A percentile compares a stretch with the other conserved stretches of the same genome.
phyloP scores from a whole-genome alignment of 2,888 invertebrate species.

The Lamellibrachia columna region DNA sequence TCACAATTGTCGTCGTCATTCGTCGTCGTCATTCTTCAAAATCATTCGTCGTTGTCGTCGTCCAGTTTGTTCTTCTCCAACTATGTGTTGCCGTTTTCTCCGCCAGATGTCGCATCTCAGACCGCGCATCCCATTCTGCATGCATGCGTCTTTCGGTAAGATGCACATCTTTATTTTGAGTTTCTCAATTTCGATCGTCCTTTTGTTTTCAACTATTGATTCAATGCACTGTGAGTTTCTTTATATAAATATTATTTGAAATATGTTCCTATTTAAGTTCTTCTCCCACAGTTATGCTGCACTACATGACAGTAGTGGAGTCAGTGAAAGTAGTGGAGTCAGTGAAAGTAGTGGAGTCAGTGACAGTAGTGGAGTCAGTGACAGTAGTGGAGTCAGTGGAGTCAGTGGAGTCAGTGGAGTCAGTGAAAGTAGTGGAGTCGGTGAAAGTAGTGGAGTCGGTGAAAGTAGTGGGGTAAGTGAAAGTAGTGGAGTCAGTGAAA shows the following conservation, averaged over 20 bases:
- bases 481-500: no score
- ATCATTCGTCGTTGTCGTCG: neutral
- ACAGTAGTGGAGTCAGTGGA: no score
- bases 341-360: no score
- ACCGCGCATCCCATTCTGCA: neutral
- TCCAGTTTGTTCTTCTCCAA: neutral
- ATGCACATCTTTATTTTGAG: neutral
- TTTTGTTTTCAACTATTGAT: neutral
- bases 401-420: no score
- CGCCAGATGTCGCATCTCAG: constrained; percentile 11
- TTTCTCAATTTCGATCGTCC: neutral
- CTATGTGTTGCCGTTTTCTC: constrained; percentile 3
- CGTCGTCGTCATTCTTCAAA: no score
- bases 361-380: no score
- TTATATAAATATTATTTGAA: neutral
- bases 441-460: no score
- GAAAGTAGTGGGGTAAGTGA: no score
- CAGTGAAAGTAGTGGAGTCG: no score
- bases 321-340: no score
- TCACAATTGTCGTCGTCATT: neutral
- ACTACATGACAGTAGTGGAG: no score
- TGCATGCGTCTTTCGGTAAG: constrained; percentile 6
- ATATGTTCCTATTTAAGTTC: neutral
- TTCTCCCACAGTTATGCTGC: neutral
- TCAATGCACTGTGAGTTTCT: neutral